Percentiles rank a stretch among this genome's conserved stretches.
Evolutionary conservation across 2,113 vertebrate species (phyloP).

Genomic region (Accipiter cooperii): DNA sequence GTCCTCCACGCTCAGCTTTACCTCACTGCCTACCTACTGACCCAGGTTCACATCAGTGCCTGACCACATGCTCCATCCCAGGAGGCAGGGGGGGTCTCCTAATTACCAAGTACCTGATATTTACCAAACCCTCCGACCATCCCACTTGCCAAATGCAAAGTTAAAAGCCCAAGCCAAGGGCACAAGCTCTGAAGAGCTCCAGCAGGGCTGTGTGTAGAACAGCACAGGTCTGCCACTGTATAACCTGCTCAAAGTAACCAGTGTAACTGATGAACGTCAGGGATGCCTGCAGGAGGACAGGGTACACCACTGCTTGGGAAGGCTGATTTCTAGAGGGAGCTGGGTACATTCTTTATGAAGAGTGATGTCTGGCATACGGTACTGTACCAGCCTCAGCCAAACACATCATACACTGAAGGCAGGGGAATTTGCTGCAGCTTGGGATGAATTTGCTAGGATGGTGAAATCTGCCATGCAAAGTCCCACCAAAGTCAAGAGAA

Average conservation of each 20-base stretch:
- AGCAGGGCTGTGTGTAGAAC: background rate
- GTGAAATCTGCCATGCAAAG: background rate
- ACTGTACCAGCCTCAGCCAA: background rate
- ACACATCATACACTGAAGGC: background rate
- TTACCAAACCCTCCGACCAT: background rate
- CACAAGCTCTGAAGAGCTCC: background rate
- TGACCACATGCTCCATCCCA: fast-evolving
- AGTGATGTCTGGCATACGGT: fast-evolving
- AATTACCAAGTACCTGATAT: background rate
- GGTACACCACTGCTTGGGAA: background rate
- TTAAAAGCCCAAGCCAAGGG: background rate
- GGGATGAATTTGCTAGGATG: background rate
- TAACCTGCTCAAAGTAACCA: background rate
- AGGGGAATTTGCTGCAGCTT: background rate
- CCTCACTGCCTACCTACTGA: background rate
- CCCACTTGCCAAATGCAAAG: background rate
- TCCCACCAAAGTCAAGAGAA: too few species aligned
- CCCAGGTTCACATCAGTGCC: background rate
- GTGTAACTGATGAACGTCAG: background rate
- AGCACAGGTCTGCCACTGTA: background rate
- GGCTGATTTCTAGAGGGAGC: background rate
- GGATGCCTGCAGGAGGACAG: background rate
- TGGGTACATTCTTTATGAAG: too few species aligned
- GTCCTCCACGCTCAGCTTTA: background rate
- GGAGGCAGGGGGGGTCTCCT: background rate